Percentiles rank a stretch among this genome's conserved stretches.
These are phyloP conservation scores for Drosophila maculinotata DNA, from an alignment of 2,888 invertebrate species.

Conservation along the genomic window DNA sequence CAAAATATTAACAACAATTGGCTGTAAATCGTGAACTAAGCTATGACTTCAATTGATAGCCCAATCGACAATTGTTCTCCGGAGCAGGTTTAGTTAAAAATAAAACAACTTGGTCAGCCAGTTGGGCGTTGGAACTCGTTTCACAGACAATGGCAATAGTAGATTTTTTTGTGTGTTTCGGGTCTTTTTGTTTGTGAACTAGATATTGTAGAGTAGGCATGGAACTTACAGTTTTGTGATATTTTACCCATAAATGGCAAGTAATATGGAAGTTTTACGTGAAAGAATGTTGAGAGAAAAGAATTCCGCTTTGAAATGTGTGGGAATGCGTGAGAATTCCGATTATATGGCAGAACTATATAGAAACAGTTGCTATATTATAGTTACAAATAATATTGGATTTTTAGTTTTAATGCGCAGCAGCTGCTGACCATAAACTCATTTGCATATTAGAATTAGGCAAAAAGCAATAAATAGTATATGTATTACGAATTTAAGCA, in stretches of 20 bases:
- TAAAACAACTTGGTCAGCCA: conserved; percentile 41
- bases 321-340: neutral
- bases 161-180: conserved; percentile 30
- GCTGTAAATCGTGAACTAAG: conserved; percentile 49
- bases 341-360: neutral
- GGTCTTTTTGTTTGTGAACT: conserved; percentile 44
- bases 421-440: conserved; percentile 12
- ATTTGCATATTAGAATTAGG: conserved; percentile 57
- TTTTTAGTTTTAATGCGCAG: conserved; percentile 1
- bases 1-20: conserved; percentile 61
- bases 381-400: too few relatives aligned
- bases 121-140: conserved; percentile 72
- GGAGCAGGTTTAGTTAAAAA: conserved; percentile 22
- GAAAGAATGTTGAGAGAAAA: neutral
- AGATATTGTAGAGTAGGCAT: conserved; percentile 31
- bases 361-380: neutral
- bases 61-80: conserved; percentile 66
- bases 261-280: conserved; percentile 13
- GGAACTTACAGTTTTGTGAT: conserved; percentile 13
- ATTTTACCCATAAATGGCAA: conserved; percentile 15
- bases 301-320: neutral
- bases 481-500: conserved; percentile 54
- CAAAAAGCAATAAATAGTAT: conserved; percentile 44
- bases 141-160: conserved; percentile 60
- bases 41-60: conserved; percentile 61